Evolutionary conservation across 1,140 invertebrate genomes (phyloP).

Genomic region (Coelopa frigida): DNA sequence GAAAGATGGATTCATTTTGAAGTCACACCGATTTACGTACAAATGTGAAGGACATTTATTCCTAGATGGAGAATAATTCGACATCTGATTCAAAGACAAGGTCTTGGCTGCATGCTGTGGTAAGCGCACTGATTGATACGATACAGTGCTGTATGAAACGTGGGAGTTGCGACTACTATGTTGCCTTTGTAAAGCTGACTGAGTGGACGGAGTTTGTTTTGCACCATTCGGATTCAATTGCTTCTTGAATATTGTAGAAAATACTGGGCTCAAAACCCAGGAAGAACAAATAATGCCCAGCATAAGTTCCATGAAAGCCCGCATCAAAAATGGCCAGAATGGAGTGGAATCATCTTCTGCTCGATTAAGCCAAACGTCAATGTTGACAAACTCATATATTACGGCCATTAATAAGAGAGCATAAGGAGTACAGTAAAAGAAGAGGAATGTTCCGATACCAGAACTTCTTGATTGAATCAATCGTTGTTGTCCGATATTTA

Average conservation of each 20-base stretch:
- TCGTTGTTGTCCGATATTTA: constrained; percentile 27
- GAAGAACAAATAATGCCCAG: constrained; percentile 70
- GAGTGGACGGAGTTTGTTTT: constrained; percentile 14
- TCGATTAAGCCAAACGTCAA: constrained; percentile 60
- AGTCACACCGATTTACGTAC: not conserved
- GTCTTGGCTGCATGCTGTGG: constrained; percentile 19
- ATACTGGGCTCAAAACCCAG: constrained; percentile 70
- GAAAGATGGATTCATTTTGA: not conserved
- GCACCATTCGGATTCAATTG: constrained; percentile 34
- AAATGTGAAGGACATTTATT: constrained; percentile 9
- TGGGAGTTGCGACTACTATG: constrained; percentile 23
- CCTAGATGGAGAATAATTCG: constrained; percentile 27
- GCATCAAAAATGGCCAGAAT: constrained; percentile 53
- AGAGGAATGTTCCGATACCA: constrained; percentile 77
- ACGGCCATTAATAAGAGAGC: constrained; percentile 74
- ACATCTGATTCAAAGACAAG: constrained; percentile 34
- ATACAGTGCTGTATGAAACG: constrained; percentile 25
- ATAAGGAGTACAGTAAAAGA: constrained; percentile 78
- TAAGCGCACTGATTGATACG: constrained; percentile 38
- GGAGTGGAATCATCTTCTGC: constrained; percentile 46
- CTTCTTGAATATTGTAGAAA: constrained; percentile 54
- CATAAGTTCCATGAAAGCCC: constrained; percentile 69
- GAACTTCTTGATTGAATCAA: constrained; percentile 47
- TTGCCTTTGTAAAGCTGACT: constrained; percentile 13
- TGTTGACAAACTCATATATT: constrained; percentile 80